Base-by-base conservation (phyloP, 2,797 vertebrate species). In the Emys orbicularis region DNA sequence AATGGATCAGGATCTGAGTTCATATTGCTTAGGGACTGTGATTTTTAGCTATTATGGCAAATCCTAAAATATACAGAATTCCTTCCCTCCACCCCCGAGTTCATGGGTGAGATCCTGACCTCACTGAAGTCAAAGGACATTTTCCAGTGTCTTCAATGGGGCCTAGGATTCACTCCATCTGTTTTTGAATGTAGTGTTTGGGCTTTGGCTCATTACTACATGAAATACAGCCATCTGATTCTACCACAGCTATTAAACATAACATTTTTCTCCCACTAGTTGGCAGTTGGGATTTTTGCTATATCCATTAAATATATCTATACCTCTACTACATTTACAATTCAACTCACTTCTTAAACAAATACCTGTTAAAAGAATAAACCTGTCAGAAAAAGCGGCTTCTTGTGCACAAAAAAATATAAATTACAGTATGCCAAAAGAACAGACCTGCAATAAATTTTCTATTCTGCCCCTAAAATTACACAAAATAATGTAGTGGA, bases 401-500 rank as follows among this genome's bases (percentile, higher is more conserved):
- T 77, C 68, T 77, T 81, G 23, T 37, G 53, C 44, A n/a, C 18
- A 89, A 93, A 59, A 59, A 90, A 94, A 94, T 85, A 81, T 21
- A 65, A 76, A 83, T 89, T 79, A 68, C 56, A 81, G 3, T 7
- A 50, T 90, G 50, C 21, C 84, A 81, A 86, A 94, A 83, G 57
- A 5, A 4, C 34, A 90, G 41, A 15, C 13, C 54, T 56, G 83
- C 59, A 80, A 81, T 93, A 93, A 95, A 92, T 65, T 31, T 54
- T 56, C 7, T 72, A 84, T 79, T 84, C 59, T 87, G 68, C 31
- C 25, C 56, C 72, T n/a, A 90, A 87, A 90, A 83, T 86, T 90
- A 83, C 49, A 83, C 37, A 90, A 47, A n/a, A 87, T 79, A 90
- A 90, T 90, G 88, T 83, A 90, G 81, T 80, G 74, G 76, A 90